Evolutionary conservation across 2,113 vertebrate species (phyloP), one percentile per base, ranked within the genome.

Genomic region (Aythya baeri): DNA sequence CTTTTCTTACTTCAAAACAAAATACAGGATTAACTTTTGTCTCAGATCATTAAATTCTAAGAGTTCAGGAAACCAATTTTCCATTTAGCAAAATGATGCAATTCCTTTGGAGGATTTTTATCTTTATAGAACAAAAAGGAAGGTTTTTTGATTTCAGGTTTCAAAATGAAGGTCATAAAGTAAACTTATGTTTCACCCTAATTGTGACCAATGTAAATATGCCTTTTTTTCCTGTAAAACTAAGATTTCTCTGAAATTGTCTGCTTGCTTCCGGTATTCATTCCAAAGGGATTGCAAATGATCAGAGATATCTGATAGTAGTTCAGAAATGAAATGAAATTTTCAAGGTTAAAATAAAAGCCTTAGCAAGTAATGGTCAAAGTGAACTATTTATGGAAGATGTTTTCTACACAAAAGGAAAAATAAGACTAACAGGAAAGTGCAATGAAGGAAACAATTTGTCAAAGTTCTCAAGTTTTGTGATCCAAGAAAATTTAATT

Each of bases 401-500:
- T 25, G 13, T 41, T 41, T 71, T 83, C 59, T 27, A 50, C 25
- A 81, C n/a, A 84, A 91, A 92, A 75, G 41, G 57, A 52, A 96
- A 92, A 83, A n/a, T 31, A 81, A 91, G 57, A 74, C 17, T 92
- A 87, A 46, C n/a, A 72, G 66, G 84, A 72, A 80, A 62, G 61
- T 0, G 1, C 55, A 92, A 22, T 89, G 65, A 82, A 88, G 81
- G 31, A 86, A 92, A 73, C 4, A 13, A 83, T 76, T 86, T 65
- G 68, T 79, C 80, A 62, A 63, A 91, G 74, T 63, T 75, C 66
- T 61, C 46, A 36, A 83, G 27, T 75, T 84, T 81, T 66, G 57
- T 55, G 70, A 84, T 81, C 31, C 74, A 91, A 74, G 61, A 32
- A 79, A 82, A 94, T 79, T 67, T 72, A 58, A 77, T 86, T 89